Evolutionary conservation across 2,113 vertebrate species (phyloP).

Genomic region (Oryctolagus cuniculus): DNA sequence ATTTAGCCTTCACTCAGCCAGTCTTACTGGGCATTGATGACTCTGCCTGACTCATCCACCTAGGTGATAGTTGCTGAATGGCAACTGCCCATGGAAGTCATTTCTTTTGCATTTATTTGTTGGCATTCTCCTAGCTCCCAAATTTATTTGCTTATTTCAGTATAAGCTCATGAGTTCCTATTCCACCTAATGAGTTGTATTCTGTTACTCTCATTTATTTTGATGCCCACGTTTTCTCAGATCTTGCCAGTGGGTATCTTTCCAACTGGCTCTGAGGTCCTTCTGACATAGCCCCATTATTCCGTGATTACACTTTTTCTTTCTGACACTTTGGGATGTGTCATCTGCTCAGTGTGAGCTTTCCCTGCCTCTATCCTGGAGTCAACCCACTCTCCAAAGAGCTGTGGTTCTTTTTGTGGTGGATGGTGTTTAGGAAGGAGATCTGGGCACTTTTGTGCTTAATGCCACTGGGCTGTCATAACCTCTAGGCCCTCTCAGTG

Average conservation of each 20-base stretch:
- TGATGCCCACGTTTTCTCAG: background rate
- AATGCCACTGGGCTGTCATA: background rate
- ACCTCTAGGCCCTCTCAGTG: background rate
- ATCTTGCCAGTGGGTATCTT: background rate
- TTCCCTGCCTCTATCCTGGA: background rate
- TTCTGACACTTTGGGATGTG: background rate
- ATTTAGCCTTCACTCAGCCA: background rate
- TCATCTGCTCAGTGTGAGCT: background rate
- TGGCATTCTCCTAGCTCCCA: background rate
- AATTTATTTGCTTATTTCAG: background rate
- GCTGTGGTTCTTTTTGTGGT: background rate
- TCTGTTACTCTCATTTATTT: conserved; percentile 21
- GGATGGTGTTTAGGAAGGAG: background rate
- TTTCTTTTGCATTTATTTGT: background rate
- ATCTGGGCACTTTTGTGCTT: background rate
- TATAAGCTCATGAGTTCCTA: background rate
- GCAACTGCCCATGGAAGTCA: background rate
- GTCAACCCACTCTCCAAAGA: background rate
- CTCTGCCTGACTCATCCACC: background rate
- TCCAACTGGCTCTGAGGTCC: background rate
- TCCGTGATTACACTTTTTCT: background rate
- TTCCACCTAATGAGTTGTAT: background rate
- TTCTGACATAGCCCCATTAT: background rate
- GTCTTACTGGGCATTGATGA: background rate
- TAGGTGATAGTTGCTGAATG: background rate